Evolutionary conservation across 2,113 vertebrate species (phyloP), one percentile per base, ranked within the genome.

Genomic region (Apeltes quadracus): DNA sequence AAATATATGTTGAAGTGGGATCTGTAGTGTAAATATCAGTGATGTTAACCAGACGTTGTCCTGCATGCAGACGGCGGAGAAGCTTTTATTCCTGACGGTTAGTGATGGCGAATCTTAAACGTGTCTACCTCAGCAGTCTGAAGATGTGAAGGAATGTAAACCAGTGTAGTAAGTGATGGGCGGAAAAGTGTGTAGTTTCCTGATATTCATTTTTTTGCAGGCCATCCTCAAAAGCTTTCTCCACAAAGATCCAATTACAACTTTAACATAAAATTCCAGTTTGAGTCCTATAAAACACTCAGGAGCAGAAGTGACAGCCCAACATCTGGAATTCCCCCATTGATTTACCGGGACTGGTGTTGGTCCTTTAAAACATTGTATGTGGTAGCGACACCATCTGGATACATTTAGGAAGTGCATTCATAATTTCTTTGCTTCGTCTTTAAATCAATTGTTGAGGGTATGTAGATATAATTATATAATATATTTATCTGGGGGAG

Each of bases 311-410:
- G 7, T 29, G 25, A 22, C 34, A 32, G 23, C 13, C 27, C 6
- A 11, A 39, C 32, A 63, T 25, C 16, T 23, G 41, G 29, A 36
- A 3, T 51, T 14, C 10, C 16, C 8, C 34, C 1, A 5, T 13
- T 34, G 5, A 16, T 29, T 16, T 13, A 5, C 23, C 46, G 1
- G 2, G 29, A 27, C 0, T 54, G 16, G 10, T 36, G 1, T n/a
- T 18, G 3, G 25, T 4, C 34, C 25, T 15, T 27, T 2, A 13
- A 48, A 25, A 13, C 6, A 7, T 69, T 25, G 10, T 3, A 27
- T 5, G 0, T 25, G 29, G 43, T 61, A 6, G 81, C 5, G 77
- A 80, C 87, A 81, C 76, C 84, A 36, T 79, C 83, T 89, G 90
- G 84, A 66, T 7, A 39, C 0, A n/a, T 5, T 22, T 4, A 27